Percentiles rank a stretch among this genome's conserved stretches.
Evolutionary conservation across 2,113 vertebrate species (phyloP).

Genomic region (Mesoclemmys tuberculata): DNA sequence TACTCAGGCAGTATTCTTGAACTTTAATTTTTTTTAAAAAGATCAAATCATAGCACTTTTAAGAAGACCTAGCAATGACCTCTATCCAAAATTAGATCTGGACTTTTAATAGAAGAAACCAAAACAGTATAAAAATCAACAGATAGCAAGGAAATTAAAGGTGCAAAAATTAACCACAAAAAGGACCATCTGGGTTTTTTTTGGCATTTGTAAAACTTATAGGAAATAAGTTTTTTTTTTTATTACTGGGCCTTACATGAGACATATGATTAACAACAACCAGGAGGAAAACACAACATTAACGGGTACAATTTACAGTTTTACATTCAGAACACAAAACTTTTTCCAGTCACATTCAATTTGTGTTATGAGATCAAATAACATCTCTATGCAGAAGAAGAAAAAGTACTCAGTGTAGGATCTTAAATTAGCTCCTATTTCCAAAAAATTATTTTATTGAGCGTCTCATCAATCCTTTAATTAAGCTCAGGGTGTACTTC

Average conservation of each 20-base stretch:
- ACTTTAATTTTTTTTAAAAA: background rate
- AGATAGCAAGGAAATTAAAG: background rate
- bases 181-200: background rate
- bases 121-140: background rate
- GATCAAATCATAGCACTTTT: background rate
- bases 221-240: background rate
- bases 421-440: conserved; percentile 78
- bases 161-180: background rate
- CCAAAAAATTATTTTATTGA: conserved; percentile 79
- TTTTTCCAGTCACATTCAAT: conserved; percentile 75
- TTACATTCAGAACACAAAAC: conserved; percentile 29
- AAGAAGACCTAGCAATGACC: background rate
- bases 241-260: background rate
- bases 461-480: conserved; percentile 80
- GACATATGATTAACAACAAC: background rate
- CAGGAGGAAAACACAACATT: background rate
- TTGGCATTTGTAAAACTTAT: background rate
- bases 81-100: background rate
- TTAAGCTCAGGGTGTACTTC: conserved; percentile 79
- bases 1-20: background rate
- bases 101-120: background rate
- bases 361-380: conserved; percentile 75
- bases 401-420: conserved; percentile 69
- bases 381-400: conserved; percentile 69
- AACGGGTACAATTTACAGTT: conserved; percentile 23